Percentiles rank a stretch among this genome's conserved stretches.
Evolutionary conservation across 2,888 invertebrate genomes (phyloP).

Genomic region (Andricus curvator): DNA sequence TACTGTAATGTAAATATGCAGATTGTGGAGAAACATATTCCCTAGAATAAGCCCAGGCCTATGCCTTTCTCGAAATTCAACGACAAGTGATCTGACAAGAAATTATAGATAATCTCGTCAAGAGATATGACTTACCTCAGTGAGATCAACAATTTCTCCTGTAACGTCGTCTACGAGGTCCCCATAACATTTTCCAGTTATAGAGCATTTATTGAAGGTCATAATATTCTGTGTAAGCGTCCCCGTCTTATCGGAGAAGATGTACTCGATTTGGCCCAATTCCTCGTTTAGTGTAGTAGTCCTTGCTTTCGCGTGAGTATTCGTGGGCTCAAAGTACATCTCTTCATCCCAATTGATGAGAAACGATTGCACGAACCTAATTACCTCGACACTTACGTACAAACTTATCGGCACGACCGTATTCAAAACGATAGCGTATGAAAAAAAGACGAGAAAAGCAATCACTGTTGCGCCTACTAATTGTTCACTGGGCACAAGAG

Average conservation of each 20-base stretch:
- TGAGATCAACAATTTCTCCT: slow-evolving; percentile 92
- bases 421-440: slow-evolving; percentile 99
- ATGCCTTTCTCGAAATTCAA: not conserved
- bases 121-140: slow-evolving; percentile 83
- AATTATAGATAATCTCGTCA: not conserved
- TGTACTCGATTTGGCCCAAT: slow-evolving; percentile 98
- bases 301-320: slow-evolving; percentile 95
- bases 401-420: slow-evolving; percentile 99
- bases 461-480: slow-evolving; percentile 93
- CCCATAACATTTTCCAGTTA: slow-evolving; percentile 94
- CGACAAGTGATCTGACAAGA: not conserved
- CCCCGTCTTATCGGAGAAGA: slow-evolving; percentile 99
- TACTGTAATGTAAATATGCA: too few species aligned
- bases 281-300: slow-evolving; percentile 99
- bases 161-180: slow-evolving; percentile 92
- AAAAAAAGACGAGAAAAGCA: slow-evolving; percentile 98
- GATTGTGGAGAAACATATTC: not conserved
- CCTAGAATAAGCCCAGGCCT: not conserved
- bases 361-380: slow-evolving; percentile 98
- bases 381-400: slow-evolving; percentile 97
- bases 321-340: slow-evolving; percentile 95
- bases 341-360: slow-evolving; percentile 99
- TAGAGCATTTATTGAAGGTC: slow-evolving; percentile 99
- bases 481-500: slow-evolving; percentile 91
- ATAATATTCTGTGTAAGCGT: slow-evolving; percentile 99